Evolutionary conservation across 2,113 vertebrate species (phyloP), one percentile per base, ranked within the genome.

Genomic region (Chloropsis hardwickii): DNA sequence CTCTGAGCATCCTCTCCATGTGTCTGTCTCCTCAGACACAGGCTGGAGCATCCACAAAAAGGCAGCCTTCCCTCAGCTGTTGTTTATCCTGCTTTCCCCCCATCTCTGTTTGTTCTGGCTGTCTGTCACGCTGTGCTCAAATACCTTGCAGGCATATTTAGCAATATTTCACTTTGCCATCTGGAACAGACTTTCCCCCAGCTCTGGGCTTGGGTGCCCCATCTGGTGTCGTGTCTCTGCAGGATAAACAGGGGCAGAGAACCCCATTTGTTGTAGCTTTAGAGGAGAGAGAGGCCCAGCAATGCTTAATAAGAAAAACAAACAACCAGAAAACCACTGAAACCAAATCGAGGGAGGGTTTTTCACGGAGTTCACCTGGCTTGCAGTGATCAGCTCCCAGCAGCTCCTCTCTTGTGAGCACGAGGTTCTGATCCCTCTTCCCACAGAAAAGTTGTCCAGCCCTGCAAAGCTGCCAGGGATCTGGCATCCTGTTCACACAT

Each of bases 111-210:
- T 94, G 84, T 56, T 88, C 42, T 53, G 70, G 44, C 83, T 88
- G 88, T 73, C 92, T 93, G 86, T 54, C 94, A 80, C 33, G 13
- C 86, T 84, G 80, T 64, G 81, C 79, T 88, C 81, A 90, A 78
- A 88, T 64, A 96, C 76, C 88, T 92, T 69, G 54, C 57, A 92
- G 89, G 81, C 84, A 61, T 25, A 90, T 92, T 97, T 94, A 91
- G 74, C 71, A 79, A 60, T 65, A 73, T 90, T 92, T 86, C 2
- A 7, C 81, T 94, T 86, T 67, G 50, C 94, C 84, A 96, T 95
- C 89, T 97, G 94, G 89, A 92, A 5, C 88, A 94, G 92, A 66
- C 65, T 93, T 85, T 90, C 72, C 77, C 67, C 65, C 35, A 1
- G 60, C 69, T 81, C 86, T 11, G 40, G 89, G 84, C 61, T 88